phyloP scores from a whole-genome alignment of 2,888 invertebrate species.

The Sesia bembeciformis region DNA sequence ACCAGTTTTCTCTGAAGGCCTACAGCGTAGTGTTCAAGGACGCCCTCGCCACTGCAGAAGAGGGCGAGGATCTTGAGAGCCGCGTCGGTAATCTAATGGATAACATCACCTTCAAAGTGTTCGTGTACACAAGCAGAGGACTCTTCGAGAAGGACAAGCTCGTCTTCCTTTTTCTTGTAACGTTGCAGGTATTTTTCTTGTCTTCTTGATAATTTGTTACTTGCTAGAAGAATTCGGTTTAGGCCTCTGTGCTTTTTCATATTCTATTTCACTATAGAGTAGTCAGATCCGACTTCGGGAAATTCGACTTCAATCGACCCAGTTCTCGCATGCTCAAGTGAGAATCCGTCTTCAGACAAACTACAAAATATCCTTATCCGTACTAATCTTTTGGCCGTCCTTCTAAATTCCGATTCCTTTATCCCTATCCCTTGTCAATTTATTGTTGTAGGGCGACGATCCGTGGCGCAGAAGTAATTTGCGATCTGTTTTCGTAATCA shows the following conservation, averaged over 20 bases:
- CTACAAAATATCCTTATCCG: too few species aligned
- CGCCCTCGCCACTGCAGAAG: conserved; percentile 81
- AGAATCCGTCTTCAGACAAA: too few species aligned
- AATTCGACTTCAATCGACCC: neutral
- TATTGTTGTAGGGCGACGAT: too few species aligned
- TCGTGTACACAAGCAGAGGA: conserved; percentile 90
- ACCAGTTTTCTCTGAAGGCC: conserved; percentile 96
- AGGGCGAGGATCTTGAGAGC: conserved; percentile 79
- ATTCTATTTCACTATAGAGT: too few species aligned
- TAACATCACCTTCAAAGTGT: conserved; percentile 90
- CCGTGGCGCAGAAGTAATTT: too few species aligned
- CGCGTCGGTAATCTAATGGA: conserved; percentile 87
- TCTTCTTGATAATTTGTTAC: neutral
- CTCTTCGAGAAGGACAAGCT: conserved; percentile 94
- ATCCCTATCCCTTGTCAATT: too few species aligned
- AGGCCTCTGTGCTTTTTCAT: too few species aligned
- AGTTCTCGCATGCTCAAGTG: too few species aligned
- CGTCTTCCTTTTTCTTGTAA: conserved; percentile 90
- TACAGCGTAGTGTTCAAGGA: conserved; percentile 94
- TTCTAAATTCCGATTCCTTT: too few species aligned
- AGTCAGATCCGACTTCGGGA: neutral
- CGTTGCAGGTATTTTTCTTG: conserved; percentile 77
- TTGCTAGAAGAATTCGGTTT: neutral
- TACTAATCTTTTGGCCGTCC: too few species aligned
- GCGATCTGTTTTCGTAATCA: too few species aligned